A percentile compares a stretch with the other conserved stretches of the same genome.
Conservation (phyloP, 1,140 invertebrate genomes). For the Bombus pascuorum region DNA sequence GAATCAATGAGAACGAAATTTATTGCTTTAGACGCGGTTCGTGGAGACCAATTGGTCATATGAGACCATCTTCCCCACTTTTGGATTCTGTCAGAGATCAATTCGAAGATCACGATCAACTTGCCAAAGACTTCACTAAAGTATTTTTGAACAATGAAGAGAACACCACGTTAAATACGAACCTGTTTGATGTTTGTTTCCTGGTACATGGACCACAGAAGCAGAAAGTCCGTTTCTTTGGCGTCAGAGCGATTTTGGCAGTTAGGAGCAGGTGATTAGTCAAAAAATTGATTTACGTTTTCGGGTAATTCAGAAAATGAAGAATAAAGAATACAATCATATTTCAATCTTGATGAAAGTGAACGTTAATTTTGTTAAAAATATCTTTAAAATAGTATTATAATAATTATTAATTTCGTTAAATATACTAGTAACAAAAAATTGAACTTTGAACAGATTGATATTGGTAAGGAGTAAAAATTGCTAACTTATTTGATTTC, state of each 20-base stretch:
- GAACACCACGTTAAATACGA: conserved; percentile 88
- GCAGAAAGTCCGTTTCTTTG: conserved; percentile 94
- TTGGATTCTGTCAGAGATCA: conserved; percentile 95
- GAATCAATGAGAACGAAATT: not conserved
- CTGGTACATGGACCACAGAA: conserved; percentile 93
- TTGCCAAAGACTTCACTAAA: conserved; percentile 95
- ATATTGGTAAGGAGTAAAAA: not conserved
- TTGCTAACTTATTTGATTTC: conserved; percentile 36
- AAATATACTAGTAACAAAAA: not conserved
- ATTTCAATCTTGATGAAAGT: too few relatives aligned
- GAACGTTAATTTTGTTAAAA: too few relatives aligned
- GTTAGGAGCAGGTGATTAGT: conserved; percentile 90
- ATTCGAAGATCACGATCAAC: conserved; percentile 96
- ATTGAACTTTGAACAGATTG: not conserved
- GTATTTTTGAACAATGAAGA: conserved; percentile 92
- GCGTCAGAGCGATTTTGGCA: conserved; percentile 94
- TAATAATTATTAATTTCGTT: too few relatives aligned
- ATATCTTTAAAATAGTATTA: too few relatives aligned
- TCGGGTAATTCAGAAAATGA: too few relatives aligned
- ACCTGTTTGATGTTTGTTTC: conserved; percentile 95
- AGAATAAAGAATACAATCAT: too few relatives aligned
- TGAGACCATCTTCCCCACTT: conserved; percentile 95
- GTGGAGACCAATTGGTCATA: conserved; percentile 97
- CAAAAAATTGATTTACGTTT: too few relatives aligned
- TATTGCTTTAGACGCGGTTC: conserved; percentile 86